Conservation (phyloP, 2,797 vertebrate species). For the Cephalopachus bancanus region DNA sequence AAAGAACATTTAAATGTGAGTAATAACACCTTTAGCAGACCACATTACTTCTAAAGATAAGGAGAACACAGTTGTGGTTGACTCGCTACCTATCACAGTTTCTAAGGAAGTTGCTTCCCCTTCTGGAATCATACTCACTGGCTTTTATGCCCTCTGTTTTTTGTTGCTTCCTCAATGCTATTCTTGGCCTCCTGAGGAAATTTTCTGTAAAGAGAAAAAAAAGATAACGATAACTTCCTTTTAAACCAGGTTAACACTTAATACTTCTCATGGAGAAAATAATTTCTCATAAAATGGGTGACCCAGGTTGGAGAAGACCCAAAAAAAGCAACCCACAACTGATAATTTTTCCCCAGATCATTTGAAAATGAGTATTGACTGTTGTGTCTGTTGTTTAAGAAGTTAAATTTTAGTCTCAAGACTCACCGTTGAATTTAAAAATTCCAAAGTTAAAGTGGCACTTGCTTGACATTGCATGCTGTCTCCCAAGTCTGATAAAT, state of each 20-base stretch:
- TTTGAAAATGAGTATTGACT: neutral
- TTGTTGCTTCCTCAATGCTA: neutral
- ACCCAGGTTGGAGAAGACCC: neutral
- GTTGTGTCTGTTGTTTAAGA: neutral
- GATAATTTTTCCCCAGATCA: constrained; percentile 39
- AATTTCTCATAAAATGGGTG: neutral
- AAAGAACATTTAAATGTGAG: neutral
- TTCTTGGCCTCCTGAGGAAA: neutral
- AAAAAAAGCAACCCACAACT: neutral
- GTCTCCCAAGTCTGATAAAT: neutral
- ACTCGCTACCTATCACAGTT: neutral
- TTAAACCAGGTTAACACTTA: neutral
- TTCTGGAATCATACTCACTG: neutral
- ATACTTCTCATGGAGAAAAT: neutral
- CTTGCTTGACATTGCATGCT: neutral
- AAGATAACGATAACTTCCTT: neutral
- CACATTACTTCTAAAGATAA: neutral
- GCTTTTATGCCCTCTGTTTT: neutral
- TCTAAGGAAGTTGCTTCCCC: neutral
- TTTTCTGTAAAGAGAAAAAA: neutral
- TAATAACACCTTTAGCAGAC: neutral
- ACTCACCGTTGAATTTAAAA: neutral
- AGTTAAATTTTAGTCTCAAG: constrained; percentile 6
- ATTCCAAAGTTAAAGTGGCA: neutral
- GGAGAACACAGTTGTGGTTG: fast-evolving